Conservation (phyloP, 2,888 invertebrate species). For the Pedicia rivosa region DNA sequence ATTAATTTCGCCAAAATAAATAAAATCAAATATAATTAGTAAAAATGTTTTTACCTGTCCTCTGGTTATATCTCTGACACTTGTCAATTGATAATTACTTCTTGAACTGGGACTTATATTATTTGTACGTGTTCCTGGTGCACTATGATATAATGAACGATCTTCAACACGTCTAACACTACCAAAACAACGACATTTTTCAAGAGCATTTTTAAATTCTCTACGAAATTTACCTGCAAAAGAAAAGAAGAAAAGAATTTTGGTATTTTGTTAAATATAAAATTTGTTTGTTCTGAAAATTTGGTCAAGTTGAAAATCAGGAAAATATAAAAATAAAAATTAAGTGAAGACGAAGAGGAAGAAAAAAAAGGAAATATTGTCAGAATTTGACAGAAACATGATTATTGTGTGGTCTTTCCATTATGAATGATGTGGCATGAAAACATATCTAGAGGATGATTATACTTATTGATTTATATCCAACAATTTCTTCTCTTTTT, state of each 20-base stretch:
- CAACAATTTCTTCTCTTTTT: no score
- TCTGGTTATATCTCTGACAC: slow-evolving; percentile 16
- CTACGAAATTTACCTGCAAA: slow-evolving; percentile 55
- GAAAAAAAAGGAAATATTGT: no score
- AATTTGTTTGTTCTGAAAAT: no score
- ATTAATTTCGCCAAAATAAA: background rate
- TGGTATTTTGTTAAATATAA: no score
- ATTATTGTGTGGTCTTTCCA: no score
- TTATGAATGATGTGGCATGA: no score
- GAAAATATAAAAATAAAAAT: no score
- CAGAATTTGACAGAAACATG: no score
- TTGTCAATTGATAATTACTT: slow-evolving; percentile 18
- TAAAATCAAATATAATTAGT: background rate
- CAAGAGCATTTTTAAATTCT: slow-evolving; percentile 53
- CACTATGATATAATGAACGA: slow-evolving; percentile 16
- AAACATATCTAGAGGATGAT: no score
- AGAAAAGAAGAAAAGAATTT: slow-evolving; percentile 8
- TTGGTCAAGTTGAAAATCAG: no score
- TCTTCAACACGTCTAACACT: slow-evolving; percentile 15
- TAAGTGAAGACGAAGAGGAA: no score
- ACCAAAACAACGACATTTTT: slow-evolving; percentile 36
- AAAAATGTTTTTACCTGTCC: slow-evolving; percentile 13
- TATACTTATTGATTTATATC: no score
- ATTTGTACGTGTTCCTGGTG: slow-evolving; percentile 15
- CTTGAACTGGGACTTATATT: slow-evolving; percentile 17